phyloP scores from a whole-genome alignment of 2,797 vertebrate genomes.

The Amazonetta brasiliensis region DNA sequence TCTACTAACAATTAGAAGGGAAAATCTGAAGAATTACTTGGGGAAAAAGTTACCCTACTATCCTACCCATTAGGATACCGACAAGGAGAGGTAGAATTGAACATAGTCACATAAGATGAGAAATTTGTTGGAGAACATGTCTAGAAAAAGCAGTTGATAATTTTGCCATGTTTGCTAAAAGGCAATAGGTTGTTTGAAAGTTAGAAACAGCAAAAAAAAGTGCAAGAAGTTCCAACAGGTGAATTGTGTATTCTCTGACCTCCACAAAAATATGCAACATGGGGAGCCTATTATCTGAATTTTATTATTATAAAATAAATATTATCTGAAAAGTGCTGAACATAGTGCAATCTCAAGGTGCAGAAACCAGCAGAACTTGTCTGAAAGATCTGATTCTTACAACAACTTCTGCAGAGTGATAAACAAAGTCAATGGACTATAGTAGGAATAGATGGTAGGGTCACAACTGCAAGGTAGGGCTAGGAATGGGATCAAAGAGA shows the following conservation, averaged over 20 bases:
- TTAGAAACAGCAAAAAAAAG: not conserved
- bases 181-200: not conserved
- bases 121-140: not conserved
- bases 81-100: not conserved
- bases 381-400: not conserved
- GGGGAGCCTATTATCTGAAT: not conserved
- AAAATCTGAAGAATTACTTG: not conserved
- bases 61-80: not conserved
- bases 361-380: not conserved
- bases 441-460: not conserved
- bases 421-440: not conserved
- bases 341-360: not conserved
- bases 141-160: not conserved
- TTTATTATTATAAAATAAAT: not conserved
- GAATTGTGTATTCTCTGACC: not conserved
- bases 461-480: not conserved
- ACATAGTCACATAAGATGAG: not conserved
- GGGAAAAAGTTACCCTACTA: not conserved
- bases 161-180: not conserved
- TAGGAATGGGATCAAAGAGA: not conserved
- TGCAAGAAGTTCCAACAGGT: not conserved
- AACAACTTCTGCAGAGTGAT: not conserved
- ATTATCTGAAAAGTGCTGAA: too few species aligned
- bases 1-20: not conserved
- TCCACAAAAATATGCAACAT: not conserved